A percentile compares a stretch with the other conserved stretches of the same genome.
Conservation (phyloP, 92 coral and sea anemone species). For the Epizoanthus stellaris region DNA sequence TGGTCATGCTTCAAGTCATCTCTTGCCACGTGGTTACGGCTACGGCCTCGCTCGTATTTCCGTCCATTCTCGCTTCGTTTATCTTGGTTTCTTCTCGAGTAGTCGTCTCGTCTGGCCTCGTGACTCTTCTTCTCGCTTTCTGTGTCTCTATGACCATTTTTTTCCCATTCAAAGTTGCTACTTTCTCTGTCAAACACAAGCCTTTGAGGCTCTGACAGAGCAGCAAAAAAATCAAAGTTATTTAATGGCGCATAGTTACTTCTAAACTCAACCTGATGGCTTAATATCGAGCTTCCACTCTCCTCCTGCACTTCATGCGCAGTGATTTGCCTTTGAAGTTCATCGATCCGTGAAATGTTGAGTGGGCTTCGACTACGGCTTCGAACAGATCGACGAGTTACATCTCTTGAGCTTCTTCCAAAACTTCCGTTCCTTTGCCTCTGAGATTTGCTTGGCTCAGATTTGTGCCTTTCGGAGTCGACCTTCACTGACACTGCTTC, state of each 20-base stretch:
- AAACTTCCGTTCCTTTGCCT: slow-evolving; percentile 15
- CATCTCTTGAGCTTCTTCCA: slow-evolving; percentile 9
- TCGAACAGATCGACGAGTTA: slow-evolving; percentile 3
- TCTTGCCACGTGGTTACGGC: not conserved
- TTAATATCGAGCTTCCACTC: slow-evolving; percentile 5
- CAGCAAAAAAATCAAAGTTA: not conserved
- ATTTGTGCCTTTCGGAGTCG: slow-evolving; percentile 2
- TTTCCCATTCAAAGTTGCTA: not conserved
- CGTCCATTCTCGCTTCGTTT: not conserved
- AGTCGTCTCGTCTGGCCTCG: not conserved
- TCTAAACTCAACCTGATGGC: not conserved
- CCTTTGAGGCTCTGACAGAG: slow-evolving; percentile 11
- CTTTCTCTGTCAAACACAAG: not conserved
- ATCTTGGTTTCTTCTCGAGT: not conserved
- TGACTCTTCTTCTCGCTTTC: not conserved
- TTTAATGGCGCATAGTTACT: not conserved
- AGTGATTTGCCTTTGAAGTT: not conserved
- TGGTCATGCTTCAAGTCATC: not conserved
- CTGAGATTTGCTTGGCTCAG: slow-evolving; percentile 11
- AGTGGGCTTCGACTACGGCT: slow-evolving; percentile 47
- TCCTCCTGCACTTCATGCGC: slow-evolving; percentile 19
- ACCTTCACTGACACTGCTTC: not conserved
- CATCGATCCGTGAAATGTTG: slow-evolving; percentile 15
- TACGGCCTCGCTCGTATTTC: too few species aligned
- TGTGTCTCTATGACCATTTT: not conserved